phyloP scores from a whole-genome alignment of 1,140 invertebrate genomes.

The Psilanteris sp. region DNA sequence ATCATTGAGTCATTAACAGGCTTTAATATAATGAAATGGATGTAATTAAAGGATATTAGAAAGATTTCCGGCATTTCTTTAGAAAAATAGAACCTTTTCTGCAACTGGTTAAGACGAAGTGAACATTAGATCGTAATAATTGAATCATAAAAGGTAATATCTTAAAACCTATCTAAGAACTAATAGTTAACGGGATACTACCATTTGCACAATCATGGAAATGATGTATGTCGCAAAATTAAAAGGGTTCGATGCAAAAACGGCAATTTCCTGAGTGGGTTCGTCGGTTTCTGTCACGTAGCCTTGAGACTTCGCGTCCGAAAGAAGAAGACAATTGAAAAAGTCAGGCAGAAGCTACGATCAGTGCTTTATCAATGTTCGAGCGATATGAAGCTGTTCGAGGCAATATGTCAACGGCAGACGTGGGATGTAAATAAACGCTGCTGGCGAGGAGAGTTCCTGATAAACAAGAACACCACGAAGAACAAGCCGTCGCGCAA shows the following conservation, averaged over 20 bases:
- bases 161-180: no score
- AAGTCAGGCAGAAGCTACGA: constrained; percentile 14
- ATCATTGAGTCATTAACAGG: no score
- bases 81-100: no score
- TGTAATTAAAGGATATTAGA: no score
- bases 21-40: no score
- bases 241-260: constrained; percentile 9
- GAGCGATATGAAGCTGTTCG: constrained; percentile 46
- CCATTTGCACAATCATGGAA: no score
- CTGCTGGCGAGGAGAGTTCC: constrained; percentile 16
- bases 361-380: constrained; percentile 53
- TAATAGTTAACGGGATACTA: background rate
- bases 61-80: no score
- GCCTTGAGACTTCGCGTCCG: constrained; percentile 2
- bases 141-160: no score
- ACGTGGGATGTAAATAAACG: constrained; percentile 44
- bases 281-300: constrained; percentile 14
- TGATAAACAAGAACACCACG: constrained; percentile 15
- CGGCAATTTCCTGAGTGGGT: constrained; percentile 18
- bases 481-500: constrained; percentile 6
- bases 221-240: no score
- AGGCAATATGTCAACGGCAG: constrained; percentile 49
- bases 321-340: constrained; percentile 8
- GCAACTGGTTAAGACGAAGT: no score
- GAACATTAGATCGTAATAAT: no score